Evolutionary conservation across 2,113 vertebrate genomes (phyloP).

Genomic region (Hylia prasina): DNA sequence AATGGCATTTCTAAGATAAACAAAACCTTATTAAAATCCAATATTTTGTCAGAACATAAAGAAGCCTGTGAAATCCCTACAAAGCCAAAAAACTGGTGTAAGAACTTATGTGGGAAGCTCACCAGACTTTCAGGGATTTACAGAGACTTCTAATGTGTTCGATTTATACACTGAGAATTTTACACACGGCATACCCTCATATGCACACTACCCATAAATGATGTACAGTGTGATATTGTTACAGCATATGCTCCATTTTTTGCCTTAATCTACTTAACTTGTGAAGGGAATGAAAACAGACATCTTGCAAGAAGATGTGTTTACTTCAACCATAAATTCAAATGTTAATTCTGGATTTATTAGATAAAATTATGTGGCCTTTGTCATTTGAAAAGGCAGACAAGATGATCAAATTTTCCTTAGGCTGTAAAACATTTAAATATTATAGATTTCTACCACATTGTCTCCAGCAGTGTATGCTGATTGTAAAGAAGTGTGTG

Average conservation of each 20-base stretch:
- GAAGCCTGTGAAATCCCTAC: neutral
- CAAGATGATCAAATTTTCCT: conserved; percentile 5
- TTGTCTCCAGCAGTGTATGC: neutral
- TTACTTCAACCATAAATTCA: conserved; percentile 39
- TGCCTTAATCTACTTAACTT: conserved; percentile 37
- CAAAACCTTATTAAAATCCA: conserved; percentile 3
- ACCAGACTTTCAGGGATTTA: neutral
- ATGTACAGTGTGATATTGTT: conserved; percentile 23
- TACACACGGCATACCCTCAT: neutral
- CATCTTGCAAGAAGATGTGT: conserved; percentile 36
- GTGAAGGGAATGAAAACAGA: conserved; percentile 40
- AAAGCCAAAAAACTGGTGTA: neutral
- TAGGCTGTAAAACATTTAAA: conserved; percentile 10
- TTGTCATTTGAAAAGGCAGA: conserved; percentile 32
- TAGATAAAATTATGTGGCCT: conserved; percentile 29
- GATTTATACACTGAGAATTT: neutral
- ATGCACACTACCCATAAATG: neutral
- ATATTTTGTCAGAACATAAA: conserved; percentile 18
- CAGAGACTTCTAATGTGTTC: neutral
- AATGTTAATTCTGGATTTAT: conserved; percentile 49
- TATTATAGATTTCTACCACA: conserved; percentile 6
- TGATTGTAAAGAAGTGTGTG: neutral
- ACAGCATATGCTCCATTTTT: conserved; percentile 32
- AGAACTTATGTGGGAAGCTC: neutral
- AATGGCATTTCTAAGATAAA: conserved; percentile 27